These are phyloP conservation scores for Bruchidius siliquastri DNA, from an alignment of 2,888 invertebrate species.

Conservation along the genomic window DNA sequence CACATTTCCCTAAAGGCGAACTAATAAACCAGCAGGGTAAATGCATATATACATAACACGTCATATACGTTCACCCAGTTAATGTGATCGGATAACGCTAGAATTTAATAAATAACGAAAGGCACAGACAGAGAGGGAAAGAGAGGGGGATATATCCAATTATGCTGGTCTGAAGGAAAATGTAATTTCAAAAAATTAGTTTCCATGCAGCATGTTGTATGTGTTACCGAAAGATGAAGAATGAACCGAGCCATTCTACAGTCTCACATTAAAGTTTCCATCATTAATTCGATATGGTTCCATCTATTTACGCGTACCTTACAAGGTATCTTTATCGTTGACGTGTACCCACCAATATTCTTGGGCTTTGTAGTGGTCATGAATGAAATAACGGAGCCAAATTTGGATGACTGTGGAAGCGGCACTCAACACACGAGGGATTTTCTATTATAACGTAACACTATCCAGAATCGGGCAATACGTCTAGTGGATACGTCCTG, in stretches of 20 bases:
- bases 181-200: background rate
- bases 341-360: no score
- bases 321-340: no score
- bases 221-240: background rate
- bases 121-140: background rate
- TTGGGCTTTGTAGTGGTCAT: no score
- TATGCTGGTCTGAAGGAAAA: background rate
- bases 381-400: no score
- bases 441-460: no score
- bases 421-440: no score
- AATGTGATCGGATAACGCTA: background rate
- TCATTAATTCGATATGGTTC: background rate
- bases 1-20: background rate
- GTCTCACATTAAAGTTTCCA: background rate
- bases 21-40: background rate
- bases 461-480: no score
- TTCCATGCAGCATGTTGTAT: background rate
- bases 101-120: background rate
- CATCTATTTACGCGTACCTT: no score
- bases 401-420: no score
- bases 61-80: background rate
- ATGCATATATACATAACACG: background rate
- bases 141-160: background rate
- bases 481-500: no score
- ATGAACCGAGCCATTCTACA: background rate